Evolutionary conservation across 2,797 vertebrate genomes (phyloP).

Genomic region (Danio aesculapii): DNA sequence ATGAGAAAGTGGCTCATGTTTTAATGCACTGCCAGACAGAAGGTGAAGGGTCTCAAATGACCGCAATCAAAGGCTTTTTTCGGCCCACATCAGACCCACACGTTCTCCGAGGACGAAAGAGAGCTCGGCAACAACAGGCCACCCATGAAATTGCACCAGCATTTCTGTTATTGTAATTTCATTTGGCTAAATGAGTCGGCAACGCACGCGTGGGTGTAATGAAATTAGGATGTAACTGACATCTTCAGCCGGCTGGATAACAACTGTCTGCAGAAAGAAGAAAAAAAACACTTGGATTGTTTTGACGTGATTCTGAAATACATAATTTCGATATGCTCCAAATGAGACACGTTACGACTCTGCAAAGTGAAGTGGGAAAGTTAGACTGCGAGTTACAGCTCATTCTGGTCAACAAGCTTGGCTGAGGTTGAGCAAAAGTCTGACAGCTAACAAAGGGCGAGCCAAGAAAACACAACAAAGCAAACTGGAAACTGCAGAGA

Average conservation of each 20-base stretch:
- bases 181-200: constrained; percentile 78
- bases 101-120: constrained; percentile 59
- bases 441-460: constrained; percentile 9
- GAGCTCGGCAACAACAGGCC: constrained; percentile 68
- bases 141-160: constrained; percentile 82
- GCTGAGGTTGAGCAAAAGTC: background rate
- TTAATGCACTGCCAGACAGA: background rate
- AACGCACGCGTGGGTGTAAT: constrained; percentile 76
- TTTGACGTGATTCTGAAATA: background rate
- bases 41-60: constrained; percentile 5
- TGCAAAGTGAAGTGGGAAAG: constrained; percentile 3
- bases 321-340: background rate
- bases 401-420: constrained; percentile 18
- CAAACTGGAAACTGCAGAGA: background rate
- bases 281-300: background rate
- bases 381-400: background rate
- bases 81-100: constrained; percentile 62
- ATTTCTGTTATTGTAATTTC: constrained; percentile 80
- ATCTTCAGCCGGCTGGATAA: constrained; percentile 74
- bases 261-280: constrained; percentile 25
- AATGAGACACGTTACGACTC: constrained; percentile 12
- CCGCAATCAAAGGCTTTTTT: constrained; percentile 57
- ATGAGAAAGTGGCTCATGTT: background rate
- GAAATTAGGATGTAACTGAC: constrained; percentile 79
- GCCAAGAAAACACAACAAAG: background rate